Conservation (phyloP, 2,113 vertebrate genomes). For the Galemys pyrenaicus region DNA sequence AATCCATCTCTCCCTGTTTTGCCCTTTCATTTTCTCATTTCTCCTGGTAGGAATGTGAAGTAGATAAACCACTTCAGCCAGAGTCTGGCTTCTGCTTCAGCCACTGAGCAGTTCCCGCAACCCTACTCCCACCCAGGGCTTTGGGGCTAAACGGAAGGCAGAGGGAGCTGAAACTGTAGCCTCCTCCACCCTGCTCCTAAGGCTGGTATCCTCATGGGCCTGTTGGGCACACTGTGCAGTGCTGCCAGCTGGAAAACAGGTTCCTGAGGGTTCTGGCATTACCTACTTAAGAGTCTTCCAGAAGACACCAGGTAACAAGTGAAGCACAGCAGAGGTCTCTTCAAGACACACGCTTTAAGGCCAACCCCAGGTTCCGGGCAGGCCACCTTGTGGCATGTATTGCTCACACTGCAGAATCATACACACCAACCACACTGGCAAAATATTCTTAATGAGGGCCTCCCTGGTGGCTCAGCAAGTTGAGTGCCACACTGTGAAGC, state of each 20-base stretch:
- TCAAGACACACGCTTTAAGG: not conserved
- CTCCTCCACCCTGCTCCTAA: rapidly evolving
- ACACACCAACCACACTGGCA: rapidly evolving
- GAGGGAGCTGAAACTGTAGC: rapidly evolving
- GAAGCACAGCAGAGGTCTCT: not conserved
- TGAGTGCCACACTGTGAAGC: too few species aligned
- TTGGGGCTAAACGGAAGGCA: not conserved
- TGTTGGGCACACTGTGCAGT: not conserved
- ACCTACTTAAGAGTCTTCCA: not conserved
- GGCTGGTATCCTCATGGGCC: rapidly evolving
- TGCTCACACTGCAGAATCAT: not conserved
- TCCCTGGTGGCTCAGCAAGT: too few species aligned
- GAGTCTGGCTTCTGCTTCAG: not conserved
- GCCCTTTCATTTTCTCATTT: not conserved
- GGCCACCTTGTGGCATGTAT: rapidly evolving
- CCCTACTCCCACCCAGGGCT: too few species aligned
- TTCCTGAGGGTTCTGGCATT: not conserved
- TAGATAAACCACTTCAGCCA: rapidly evolving
- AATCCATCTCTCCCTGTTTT: not conserved
- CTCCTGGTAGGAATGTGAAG: not conserved
- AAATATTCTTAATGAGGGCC: too few species aligned
- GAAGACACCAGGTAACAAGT: not conserved
- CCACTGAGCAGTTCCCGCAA: not conserved
- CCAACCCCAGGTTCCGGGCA: rapidly evolving
- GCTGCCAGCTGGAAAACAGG: not conserved